Base-by-base conservation (phyloP, 2,797 vertebrate species). In the Ceryle rudis region DNA sequence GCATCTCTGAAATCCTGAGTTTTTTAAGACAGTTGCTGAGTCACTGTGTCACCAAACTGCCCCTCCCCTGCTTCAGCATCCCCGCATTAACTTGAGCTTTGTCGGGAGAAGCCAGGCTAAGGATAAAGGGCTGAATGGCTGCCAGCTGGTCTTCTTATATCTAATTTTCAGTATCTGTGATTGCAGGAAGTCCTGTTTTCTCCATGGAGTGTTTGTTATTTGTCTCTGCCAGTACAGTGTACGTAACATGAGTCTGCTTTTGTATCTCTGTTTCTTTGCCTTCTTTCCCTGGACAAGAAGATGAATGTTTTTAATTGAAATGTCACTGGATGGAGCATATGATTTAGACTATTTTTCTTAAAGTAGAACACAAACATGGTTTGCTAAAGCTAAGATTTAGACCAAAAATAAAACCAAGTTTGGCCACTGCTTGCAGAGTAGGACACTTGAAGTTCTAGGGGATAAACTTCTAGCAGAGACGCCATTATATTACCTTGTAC, bases 311-410 rank as follows among this genome's bases (percentile, higher is more conserved):
- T 86, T 71, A 67, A 49, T 67, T 88, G 87, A 67, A 62, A 39
- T 80, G 69, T 79, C 73, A 67, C 57, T 66, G 55, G 55, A 54
- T 74, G 55, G 42, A 94, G 66, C 41, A 28, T 79, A 78, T 80
- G 39, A 86, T 89, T 77, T 93, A 81, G 71, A 81, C 16, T 83
- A 12, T 86, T 69, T 88, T 93, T 90, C 46, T 92, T 90, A 26
- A 47, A 82, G 83, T 62, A 87, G 81, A 67, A 60, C 37, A 78
- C 39, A n/a, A 42, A 44, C 7, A 1, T 73, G 60, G 62, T 91
- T 97, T 97, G 37, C 46, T 51, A 49, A 49, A 69, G 25, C 74
- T 85, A 65, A 60, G 51, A 75, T 79, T 93, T 94, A 90, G 81
- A 71, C 46, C 44, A 85, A 71, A 94, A 96, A 84, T 86, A 96